phyloP scores from a whole-genome alignment of 2,888 invertebrate genomes.

The Taphrorychus bicolor region DNA sequence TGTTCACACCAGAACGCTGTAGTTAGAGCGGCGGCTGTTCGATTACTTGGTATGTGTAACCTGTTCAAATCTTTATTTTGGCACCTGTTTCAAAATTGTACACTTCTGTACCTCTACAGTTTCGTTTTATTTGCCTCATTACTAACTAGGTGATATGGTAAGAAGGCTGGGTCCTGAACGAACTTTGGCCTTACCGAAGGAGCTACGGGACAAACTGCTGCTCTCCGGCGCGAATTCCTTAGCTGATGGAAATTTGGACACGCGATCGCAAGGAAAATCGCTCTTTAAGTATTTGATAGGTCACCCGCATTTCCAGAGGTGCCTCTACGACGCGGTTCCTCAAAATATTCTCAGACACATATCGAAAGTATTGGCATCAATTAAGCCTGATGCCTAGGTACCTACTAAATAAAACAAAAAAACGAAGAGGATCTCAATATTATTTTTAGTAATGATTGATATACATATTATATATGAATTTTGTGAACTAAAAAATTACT shows the following conservation, averaged over 20 bases:
- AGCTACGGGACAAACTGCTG: slow-evolving; percentile 78
- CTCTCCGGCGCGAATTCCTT: slow-evolving; percentile 82
- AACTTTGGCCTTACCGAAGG: slow-evolving; percentile 74
- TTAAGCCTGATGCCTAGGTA: slow-evolving; percentile 57
- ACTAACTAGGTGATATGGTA: slow-evolving; percentile 65
- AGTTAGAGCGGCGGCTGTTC: slow-evolving; percentile 84
- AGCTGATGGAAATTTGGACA: slow-evolving; percentile 86
- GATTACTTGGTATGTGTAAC: slow-evolving; percentile 64
- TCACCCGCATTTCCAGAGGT: slow-evolving; percentile 77
- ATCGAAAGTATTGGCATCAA: slow-evolving; percentile 76
- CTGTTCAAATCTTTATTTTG: too few species aligned
- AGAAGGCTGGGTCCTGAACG: slow-evolving; percentile 77
- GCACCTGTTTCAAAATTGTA: too few species aligned
- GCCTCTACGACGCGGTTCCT: slow-evolving; percentile 81
- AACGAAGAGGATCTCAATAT: neutral
- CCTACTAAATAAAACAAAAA: too few species aligned
- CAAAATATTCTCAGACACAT: slow-evolving; percentile 81
- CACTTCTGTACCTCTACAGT: neutral
- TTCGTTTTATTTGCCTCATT: neutral
- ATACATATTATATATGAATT: neutral
- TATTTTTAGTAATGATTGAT: neutral
- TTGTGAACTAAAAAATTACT: too few species aligned
- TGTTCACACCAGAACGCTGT: slow-evolving; percentile 85
- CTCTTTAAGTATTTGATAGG: slow-evolving; percentile 76
- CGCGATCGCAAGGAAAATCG: slow-evolving; percentile 78